Evolutionary conservation across 2,888 invertebrate genomes (phyloP), one percentile per base, ranked within the genome.

Genomic region (Apodemia zela): DNA sequence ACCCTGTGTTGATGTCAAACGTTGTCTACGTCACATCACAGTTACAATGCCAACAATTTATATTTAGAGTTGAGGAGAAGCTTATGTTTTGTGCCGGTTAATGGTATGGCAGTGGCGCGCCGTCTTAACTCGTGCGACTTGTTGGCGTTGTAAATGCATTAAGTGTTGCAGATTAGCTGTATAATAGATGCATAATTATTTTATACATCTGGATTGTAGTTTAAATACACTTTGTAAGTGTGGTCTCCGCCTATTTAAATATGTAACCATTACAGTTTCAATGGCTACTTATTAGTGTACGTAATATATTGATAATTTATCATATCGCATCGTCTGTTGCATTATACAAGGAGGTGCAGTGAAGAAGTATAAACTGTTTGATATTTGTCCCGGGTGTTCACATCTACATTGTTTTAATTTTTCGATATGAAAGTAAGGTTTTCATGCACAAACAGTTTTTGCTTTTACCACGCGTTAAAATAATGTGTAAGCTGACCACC

Each of bases 171-270:
- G 35, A 47, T 62, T 62, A 62, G 58, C 58, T 45, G 58, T 29
- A 83, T 88, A 85, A 85, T 84, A 86, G 84, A 89, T 87, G 89
- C 86, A 87, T 89, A 89, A 87, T 89, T 65, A 74, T 82, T 85
- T 87, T 88, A 87, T 89, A 87, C 89, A 86, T 88, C 87, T 85
- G 84, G 87, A 84, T 84, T 79, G 89, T 90, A 90, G 90, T 89
- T 87, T 89, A 85, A 89, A 87, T 87, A 87, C 89, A 90, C 90
- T 89, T 88, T 85, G 81, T 87, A 89, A 88, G 88, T 89, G 87
- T 89, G 82, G 84, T 84, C 86, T 91, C 91, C 91, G 91, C 91
- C 91, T 91, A 91, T 91, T 89, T 89, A 85, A 80, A 72, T 88
- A 85, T 88, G 84, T 89, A 87, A 87, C 87, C 88, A 87, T 88